A percentile compares a stretch with the other conserved stretches of the same genome.
Conservation (phyloP, 2,113 vertebrate genomes). For the Urocitellus parryii region DNA sequence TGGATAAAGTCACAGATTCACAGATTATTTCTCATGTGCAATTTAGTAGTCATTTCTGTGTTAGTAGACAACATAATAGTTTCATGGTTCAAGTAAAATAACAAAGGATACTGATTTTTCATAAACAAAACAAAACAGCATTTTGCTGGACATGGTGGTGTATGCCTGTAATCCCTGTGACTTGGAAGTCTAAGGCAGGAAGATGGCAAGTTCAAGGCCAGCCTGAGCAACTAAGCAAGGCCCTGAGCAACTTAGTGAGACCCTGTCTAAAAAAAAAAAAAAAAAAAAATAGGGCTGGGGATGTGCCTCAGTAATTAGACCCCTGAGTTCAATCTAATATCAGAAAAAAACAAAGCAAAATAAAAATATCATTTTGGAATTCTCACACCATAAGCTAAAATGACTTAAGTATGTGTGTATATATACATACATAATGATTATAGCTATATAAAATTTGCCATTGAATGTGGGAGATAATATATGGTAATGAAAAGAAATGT, state of each 20-base stretch:
- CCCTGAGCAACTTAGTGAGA: too few species aligned
- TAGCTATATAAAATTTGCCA: conserved; percentile 36
- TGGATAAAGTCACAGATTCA: background rate
- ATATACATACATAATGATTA: background rate
- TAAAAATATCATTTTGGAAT: background rate
- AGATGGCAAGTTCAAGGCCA: too few species aligned
- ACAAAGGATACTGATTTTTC: conserved; percentile 16
- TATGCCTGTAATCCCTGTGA: too few species aligned
- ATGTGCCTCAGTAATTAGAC: too few species aligned
- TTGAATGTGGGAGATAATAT: conserved; percentile 24
- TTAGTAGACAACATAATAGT: background rate
- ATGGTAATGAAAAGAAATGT: background rate
- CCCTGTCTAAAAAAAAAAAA: too few species aligned
- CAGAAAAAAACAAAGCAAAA: background rate
- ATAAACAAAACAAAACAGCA: background rate
- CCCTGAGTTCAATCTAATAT: too few species aligned
- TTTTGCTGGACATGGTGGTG: background rate
- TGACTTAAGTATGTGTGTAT: background rate
- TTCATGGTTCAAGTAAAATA: conserved; percentile 7
- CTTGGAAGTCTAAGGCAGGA: too few species aligned
- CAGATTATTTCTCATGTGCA: background rate
- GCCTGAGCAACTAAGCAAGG: too few species aligned
- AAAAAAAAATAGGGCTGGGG: too few species aligned
- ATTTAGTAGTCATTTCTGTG: background rate
- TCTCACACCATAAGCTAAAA: background rate